A percentile compares a stretch with the other conserved stretches of the same genome.
phyloP scores from a whole-genome alignment of 2,113 vertebrate genomes.

The Cephalophus harveyi region DNA sequence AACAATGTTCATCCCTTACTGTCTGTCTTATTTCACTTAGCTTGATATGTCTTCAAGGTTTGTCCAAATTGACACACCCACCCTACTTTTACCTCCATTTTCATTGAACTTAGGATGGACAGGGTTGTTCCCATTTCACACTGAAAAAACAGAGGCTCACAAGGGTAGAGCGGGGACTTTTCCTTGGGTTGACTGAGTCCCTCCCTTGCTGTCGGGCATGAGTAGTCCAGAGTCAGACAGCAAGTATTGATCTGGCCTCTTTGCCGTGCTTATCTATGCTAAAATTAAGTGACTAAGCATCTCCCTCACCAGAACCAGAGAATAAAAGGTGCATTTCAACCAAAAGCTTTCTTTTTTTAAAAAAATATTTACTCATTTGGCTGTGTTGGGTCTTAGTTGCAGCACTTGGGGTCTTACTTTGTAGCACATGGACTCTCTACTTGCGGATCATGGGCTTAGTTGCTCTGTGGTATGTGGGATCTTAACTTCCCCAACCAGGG shows the following conservation, averaged over 20 bases:
- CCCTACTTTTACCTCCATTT: background rate
- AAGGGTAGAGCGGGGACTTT: background rate
- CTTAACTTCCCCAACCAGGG: background rate
- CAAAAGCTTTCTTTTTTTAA: background rate
- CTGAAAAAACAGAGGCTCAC: background rate
- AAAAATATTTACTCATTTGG: background rate
- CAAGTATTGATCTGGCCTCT: fast-evolving
- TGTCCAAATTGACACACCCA: background rate
- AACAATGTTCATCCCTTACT: background rate
- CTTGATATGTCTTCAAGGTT: background rate
- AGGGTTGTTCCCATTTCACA: background rate
- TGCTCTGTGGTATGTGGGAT: background rate
- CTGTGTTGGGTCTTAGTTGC: background rate
- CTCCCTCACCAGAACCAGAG: background rate
- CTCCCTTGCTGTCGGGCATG: fast-evolving
- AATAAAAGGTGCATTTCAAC: background rate
- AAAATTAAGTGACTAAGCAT: background rate
- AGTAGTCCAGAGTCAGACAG: background rate
- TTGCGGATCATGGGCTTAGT: background rate
- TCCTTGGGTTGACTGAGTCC: background rate
- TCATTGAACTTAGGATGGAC: background rate
- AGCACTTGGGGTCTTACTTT: background rate
- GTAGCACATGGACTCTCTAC: background rate
- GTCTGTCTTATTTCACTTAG: background rate
- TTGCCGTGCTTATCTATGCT: fast-evolving